phyloP scores from a whole-genome alignment of 2,888 invertebrate genomes.

The Stomorhina lunata region DNA sequence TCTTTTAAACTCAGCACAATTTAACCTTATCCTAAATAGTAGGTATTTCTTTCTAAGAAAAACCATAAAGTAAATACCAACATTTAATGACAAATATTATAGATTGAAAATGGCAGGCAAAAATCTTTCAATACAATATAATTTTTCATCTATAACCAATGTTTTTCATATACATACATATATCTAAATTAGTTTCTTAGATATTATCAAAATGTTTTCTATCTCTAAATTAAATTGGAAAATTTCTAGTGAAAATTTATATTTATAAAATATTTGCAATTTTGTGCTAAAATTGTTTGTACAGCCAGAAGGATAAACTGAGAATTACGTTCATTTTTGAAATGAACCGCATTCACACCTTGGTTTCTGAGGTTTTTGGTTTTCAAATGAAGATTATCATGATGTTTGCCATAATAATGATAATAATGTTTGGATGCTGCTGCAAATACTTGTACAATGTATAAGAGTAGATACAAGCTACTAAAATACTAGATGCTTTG shows the following conservation, averaged over 20 bases:
- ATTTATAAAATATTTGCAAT: not conserved
- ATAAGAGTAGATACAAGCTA: too few species aligned
- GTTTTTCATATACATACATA: too few species aligned
- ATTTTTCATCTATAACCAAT: too few species aligned
- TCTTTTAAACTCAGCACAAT: too few species aligned
- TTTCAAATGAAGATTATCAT: slow-evolving; percentile 16
- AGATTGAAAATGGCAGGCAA: not conserved
- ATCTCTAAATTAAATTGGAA: not conserved
- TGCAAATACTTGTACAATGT: not conserved
- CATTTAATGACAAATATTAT: not conserved
- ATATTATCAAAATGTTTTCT: not conserved
- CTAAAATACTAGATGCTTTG: too few species aligned
- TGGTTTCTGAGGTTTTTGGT: slow-evolving; percentile 55
- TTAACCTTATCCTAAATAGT: too few species aligned
- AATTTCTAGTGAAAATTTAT: not conserved
- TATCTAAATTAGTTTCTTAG: not conserved
- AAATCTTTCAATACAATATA: not conserved
- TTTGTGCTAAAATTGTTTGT: not conserved
- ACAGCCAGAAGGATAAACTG: not conserved
- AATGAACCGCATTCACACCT: slow-evolving; percentile 49
- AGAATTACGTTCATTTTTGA: not conserved
- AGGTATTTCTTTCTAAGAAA: too few species aligned
- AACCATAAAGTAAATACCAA: not conserved
- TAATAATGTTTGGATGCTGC: not conserved
- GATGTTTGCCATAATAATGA: not conserved